A percentile compares a stretch with the other conserved stretches of the same genome.
Evolutionary conservation across 53 echinoderm and acorn worm species (phyloP).

Genomic region (Arbacia lixula): DNA sequence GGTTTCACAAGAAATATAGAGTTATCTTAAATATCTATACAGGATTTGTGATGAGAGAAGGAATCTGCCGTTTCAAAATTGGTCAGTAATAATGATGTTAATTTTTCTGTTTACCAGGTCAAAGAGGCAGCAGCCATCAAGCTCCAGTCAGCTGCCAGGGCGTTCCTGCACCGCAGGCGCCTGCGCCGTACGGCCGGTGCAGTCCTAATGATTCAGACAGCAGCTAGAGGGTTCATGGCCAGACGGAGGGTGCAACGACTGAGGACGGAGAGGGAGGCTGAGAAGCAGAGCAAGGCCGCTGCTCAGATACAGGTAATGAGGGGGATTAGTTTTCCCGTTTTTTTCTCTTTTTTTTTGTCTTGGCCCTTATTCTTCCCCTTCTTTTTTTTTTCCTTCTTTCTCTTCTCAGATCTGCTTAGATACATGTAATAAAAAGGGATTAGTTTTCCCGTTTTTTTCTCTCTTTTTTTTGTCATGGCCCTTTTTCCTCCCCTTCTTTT

Average conservation of each 20-base stretch:
- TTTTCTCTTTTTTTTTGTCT: background rate
- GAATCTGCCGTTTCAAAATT: too few species aligned
- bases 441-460: background rate
- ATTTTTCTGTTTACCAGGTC: too few species aligned
- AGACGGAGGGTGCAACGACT: constrained; percentile 51
- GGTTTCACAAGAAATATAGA: too few species aligned
- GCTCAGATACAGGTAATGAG: constrained; percentile 72
- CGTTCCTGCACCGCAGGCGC: constrained; percentile 58
- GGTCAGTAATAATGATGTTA: too few species aligned
- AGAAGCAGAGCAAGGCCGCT: constrained; percentile 59
- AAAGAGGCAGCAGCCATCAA: constrained; percentile 69
- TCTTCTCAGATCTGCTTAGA: constrained; percentile 1
- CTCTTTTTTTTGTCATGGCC: background rate
- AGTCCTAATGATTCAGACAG: constrained; percentile 73
- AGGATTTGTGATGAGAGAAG: too few species aligned
- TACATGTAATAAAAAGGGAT: constrained; percentile 65
- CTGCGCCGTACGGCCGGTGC: constrained; percentile 49
- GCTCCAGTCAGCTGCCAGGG: constrained; percentile 71
- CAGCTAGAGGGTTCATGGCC: constrained; percentile 75
- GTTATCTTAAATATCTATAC: too few species aligned
- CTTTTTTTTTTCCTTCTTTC: background rate
- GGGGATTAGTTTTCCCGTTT: background rate
- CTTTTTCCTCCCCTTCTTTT: background rate
- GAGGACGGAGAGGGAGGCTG: constrained; percentile 35
- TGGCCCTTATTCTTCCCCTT: background rate